Percentiles rank a stretch among this genome's conserved stretches.
These are phyloP conservation scores for Euphydryas editha DNA, from an alignment of 2,888 invertebrate genomes.

Conservation along the genomic window DNA sequence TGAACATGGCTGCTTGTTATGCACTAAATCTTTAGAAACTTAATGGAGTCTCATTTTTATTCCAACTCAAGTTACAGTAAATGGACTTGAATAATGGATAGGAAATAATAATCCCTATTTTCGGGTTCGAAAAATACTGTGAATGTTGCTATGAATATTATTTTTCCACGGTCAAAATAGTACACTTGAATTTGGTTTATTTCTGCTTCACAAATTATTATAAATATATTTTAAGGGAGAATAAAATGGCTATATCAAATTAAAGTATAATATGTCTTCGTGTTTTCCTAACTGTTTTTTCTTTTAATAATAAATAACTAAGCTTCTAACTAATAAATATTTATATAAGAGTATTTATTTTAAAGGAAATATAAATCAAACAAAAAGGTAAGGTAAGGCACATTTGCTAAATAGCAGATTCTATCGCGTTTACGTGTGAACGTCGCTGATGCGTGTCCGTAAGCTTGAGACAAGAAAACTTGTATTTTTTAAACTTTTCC, in stretches of 20 bases:
- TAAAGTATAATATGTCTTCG: too few species aligned
- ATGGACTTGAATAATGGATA: constrained; percentile 50
- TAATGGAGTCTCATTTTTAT: constrained; percentile 77
- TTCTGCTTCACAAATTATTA: too few species aligned
- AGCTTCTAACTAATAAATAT: too few species aligned
- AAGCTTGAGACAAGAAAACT: constrained; percentile 60
- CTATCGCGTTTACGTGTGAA: constrained; percentile 59
- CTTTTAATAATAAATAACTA: too few species aligned
- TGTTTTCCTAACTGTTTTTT: too few species aligned
- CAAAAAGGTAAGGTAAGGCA: constrained; percentile 8
- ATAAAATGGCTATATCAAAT: too few species aligned
- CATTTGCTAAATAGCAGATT: constrained; percentile 46
- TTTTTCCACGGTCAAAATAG: background rate
- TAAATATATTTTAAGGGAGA: too few species aligned
- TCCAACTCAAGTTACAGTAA: constrained; percentile 64
- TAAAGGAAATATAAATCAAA: constrained; percentile 21
- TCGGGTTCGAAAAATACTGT: constrained; percentile 10
- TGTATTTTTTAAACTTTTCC: constrained; percentile 83
- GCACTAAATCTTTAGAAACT: constrained; percentile 67
- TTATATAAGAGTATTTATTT: constrained; percentile 3
- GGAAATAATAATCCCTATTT: constrained; percentile 62
- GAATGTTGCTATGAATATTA: background rate
- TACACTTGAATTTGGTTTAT: too few species aligned
- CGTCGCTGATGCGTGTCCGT: constrained; percentile 52
- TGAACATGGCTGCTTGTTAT: constrained; percentile 63